These are phyloP conservation scores for Cryptotermes secundus DNA, from an alignment of 1,140 invertebrate genomes.

Conservation along the genomic window DNA sequence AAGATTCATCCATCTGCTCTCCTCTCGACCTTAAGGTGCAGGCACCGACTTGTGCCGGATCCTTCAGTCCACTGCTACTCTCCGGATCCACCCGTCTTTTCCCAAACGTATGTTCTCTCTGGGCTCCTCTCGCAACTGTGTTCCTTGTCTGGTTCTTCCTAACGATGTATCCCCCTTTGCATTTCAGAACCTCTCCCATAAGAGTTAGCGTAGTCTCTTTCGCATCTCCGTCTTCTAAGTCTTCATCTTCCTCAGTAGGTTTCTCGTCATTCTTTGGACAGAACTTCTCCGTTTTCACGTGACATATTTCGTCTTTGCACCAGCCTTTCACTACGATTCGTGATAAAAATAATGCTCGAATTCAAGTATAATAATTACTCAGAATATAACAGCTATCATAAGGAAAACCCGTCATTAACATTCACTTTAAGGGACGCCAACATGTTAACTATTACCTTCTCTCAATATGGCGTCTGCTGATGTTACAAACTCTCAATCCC, in stretches of 20 bases:
- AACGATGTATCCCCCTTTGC: too few species aligned
- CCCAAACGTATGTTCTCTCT: too few species aligned
- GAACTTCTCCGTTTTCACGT: constrained; percentile 60
- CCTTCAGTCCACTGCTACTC: too few species aligned
- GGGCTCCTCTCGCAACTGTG: too few species aligned
- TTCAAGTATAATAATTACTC: background rate
- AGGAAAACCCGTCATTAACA: background rate
- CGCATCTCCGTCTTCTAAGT: constrained; percentile 84
- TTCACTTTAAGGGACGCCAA: too few species aligned
- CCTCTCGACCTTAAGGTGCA: too few species aligned
- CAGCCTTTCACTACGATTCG: constrained; percentile 87
- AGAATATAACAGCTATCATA: background rate
- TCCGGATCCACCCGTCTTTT: too few species aligned
- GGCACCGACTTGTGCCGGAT: too few species aligned
- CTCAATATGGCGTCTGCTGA: constrained; percentile 34
- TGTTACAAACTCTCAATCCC: constrained; percentile 32
- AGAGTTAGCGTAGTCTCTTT: constrained; percentile 97
- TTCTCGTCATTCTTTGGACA: constrained; percentile 52
- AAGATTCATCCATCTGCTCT: too few species aligned
- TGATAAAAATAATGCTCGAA: constrained; percentile 44
- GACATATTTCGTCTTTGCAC: constrained; percentile 82
- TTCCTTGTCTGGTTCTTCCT: too few species aligned
- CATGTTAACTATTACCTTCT: too few species aligned
- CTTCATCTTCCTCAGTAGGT: constrained; percentile 52
- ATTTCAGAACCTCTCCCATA: constrained; percentile 99